These are phyloP conservation scores for Lasioglossum morio DNA, from an alignment of 2,888 invertebrate genomes.

Conservation along the genomic window DNA sequence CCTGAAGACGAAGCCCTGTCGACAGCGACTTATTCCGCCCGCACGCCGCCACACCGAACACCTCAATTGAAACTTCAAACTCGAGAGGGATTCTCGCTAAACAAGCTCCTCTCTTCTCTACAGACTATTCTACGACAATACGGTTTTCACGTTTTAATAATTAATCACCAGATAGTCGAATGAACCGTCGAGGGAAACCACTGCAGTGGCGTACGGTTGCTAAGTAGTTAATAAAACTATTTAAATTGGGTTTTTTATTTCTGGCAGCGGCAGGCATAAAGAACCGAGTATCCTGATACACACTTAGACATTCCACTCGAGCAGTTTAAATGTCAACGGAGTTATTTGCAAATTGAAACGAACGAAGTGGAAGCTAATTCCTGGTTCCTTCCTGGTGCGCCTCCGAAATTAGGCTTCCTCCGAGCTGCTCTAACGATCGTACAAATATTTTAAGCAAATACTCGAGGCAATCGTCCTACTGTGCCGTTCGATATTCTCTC, in stretches of 20 bases:
- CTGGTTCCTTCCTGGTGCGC: not conserved
- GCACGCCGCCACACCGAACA: not conserved
- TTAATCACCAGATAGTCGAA: not conserved
- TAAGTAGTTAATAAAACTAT: not conserved
- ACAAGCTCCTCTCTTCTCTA: not conserved
- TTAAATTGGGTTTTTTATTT: not conserved
- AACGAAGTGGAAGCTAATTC: not conserved
- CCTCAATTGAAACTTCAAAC: not conserved
- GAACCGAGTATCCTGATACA: not conserved
- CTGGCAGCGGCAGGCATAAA: not conserved
- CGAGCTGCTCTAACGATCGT: not conserved
- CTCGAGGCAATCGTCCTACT: not conserved
- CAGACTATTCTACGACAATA: not conserved
- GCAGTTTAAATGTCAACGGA: not conserved
- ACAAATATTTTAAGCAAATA: not conserved
- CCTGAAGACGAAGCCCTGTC: constrained; percentile 27
- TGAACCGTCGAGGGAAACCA: not conserved
- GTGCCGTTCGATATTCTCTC: constrained; percentile 7
- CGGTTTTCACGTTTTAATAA: not conserved
- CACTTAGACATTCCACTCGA: not conserved
- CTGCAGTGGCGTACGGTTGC: not conserved
- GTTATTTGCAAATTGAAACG: not conserved
- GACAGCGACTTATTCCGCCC: constrained; percentile 21
- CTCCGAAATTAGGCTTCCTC: not conserved
- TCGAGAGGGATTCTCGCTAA: not conserved